Evolutionary conservation across 2,113 vertebrate species (phyloP), one percentile per base, ranked within the genome.

Genomic region (Jaculus jaculus): DNA sequence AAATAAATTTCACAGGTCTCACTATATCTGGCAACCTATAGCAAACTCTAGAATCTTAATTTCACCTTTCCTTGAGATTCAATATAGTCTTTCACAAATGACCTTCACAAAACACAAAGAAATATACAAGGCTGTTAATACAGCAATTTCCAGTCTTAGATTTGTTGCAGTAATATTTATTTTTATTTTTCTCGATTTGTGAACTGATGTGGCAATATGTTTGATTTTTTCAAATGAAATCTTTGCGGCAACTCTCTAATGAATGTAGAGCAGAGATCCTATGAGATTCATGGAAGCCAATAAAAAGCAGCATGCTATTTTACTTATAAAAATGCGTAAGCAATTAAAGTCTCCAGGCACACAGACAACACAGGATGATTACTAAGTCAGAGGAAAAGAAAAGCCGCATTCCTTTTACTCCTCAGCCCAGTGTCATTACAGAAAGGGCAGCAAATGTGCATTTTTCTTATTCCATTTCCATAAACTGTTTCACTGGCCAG

Each of bases 261-360:
- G 26, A 72, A 92, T 82, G 69, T 60, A 86, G 8, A 90, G 10
- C 4, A 30, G 28, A 58, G 11, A 87, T 32, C 30, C 30, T 26
- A 24, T 1, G 21, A 66, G 51, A 71, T n/a, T 3, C 51, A 75
- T 3, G 54, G 51, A 24, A 90, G 32, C 18, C 83, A 61, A 58
- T 9, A 86, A 15, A 42, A 88, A 84, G 2, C 37, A 84, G 2
- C 37, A 30, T 28, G 42, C 6, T 54, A 51, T 60, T 91, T 87
- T 87, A 24, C 26, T 89, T 73, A 61, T 47, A 42, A 94, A 89
- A 95, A 86, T 84, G 20, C 89, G 66, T 81, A 47, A 51, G n/a
- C 51, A 60, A 60, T 91, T 72, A 73, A 32, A 71, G 60, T 47
- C 69, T 95, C 68, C 71, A 89, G 66, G 61, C 37, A 73, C n/a